These are phyloP conservation scores for Arenaria interpres DNA, from an alignment of 2,113 vertebrate genomes.

Conservation along the genomic window DNA sequence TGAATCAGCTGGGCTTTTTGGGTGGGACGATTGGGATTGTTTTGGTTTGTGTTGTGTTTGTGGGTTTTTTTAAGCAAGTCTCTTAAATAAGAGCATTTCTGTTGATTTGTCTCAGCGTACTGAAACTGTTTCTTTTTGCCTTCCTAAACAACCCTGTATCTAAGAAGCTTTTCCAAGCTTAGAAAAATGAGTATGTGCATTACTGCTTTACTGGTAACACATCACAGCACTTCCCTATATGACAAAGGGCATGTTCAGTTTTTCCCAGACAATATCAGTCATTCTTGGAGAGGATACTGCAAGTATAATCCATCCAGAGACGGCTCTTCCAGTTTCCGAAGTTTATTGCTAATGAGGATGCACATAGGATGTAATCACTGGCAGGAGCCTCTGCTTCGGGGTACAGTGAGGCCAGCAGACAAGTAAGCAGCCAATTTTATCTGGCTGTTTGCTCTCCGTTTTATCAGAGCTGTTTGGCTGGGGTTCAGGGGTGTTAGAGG, in stretches of 20 bases:
- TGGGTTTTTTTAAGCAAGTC: background rate
- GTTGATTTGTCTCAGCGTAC: background rate
- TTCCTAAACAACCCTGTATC: background rate
- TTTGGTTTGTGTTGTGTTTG: background rate
- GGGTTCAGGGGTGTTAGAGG: conserved; percentile 57
- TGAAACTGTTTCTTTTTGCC: background rate
- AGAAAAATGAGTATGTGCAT: fast-evolving
- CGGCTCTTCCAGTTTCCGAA: conserved; percentile 52
- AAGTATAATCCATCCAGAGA: conserved; percentile 36
- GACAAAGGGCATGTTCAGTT: background rate
- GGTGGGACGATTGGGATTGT: fast-evolving
- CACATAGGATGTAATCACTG: conserved; percentile 64
- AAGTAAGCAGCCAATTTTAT: conserved; percentile 61
- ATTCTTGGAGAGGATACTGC: conserved; percentile 56
- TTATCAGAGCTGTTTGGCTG: conserved; percentile 71
- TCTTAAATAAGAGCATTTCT: background rate
- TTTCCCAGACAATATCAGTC: conserved; percentile 5
- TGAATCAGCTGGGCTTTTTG: background rate
- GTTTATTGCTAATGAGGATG: conserved; percentile 71
- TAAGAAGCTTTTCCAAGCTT: background rate
- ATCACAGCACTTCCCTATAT: background rate
- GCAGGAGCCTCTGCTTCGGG: conserved; percentile 45
- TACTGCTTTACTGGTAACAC: background rate
- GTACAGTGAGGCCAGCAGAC: conserved; percentile 65
- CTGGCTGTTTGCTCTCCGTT: conserved; percentile 58